Conservation (phyloP, 2,113 vertebrate species). For the Hippolais icterina region DNA sequence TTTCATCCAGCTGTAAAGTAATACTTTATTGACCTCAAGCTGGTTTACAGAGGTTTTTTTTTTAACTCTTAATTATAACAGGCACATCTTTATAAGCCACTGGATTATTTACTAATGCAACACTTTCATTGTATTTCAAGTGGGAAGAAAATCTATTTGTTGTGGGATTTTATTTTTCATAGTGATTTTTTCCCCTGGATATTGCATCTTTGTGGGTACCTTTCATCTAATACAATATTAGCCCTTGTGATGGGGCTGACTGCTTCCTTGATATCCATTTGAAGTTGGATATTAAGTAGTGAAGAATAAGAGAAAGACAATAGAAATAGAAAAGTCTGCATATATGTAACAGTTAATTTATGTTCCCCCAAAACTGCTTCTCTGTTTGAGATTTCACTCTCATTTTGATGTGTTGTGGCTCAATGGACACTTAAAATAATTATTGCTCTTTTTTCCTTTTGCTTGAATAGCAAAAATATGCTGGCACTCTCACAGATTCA, state of each 20-base stretch:
- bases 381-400: slow-evolving; percentile 16
- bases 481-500: neutral
- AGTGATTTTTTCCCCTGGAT: neutral
- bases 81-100: neutral
- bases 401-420: neutral
- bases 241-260: neutral
- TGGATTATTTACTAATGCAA: slow-evolving; percentile 4
- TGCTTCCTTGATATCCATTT: neutral
- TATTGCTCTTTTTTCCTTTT: neutral
- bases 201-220: neutral
- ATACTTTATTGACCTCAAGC: neutral
- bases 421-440: neutral
- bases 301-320: neutral
- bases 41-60: neutral
- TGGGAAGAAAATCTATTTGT: slow-evolving; percentile 4
- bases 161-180: neutral
- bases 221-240: neutral
- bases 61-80: neutral
- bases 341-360: neutral
- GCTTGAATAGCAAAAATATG: neutral
- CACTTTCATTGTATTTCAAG: neutral
- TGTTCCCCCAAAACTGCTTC: neutral
- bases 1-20: neutral
- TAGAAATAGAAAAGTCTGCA: neutral
- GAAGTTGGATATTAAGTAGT: neutral